Base-by-base conservation (phyloP, 2,888 invertebrate species). In the Xestia xanthographa region DNA sequence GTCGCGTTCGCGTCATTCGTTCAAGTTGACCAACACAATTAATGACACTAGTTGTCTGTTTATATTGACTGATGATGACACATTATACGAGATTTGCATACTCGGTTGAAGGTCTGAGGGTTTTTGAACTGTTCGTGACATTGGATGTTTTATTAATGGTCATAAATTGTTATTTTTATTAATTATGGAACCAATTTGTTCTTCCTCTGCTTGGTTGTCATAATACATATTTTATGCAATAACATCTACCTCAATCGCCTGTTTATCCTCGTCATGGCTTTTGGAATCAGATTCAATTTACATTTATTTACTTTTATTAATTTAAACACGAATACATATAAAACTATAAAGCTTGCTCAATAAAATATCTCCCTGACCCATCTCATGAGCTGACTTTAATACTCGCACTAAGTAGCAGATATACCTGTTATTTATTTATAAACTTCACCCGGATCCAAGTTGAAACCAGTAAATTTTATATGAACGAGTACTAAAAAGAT, bases 81-180 rank as follows among this genome's bases (percentile, higher is more conserved):
- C 75, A 82, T 65, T 73, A 72, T 53, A 43, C 60, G 56, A 62
- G 62, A 85, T 83, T 83, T 69, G 53, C 73, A 85, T 62, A 77
- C 56, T 50, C 62, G 62, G 82, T 83, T 83, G 83, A 85, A 83
- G 83, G 86, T 74, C 86, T 66, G 34, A 84, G 65, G 85, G 82
- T 73, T 83, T 77, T 82, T 83, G 82, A 83, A 83, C 82, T 73
- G 62, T 60, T 74, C 29, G 65, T 77, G 70, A 72, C 71, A 72
- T 74, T 71, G 50, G 26, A 34, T 8, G n/a, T 53, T 56, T 69
- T 50, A 71, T 50, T 48, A 45, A 69, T 38, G 38, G 34, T 11
- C 38, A 43, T 65, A 69, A 79, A 58, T 58, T 68, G 65, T 66
- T 48, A 3, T 81, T 82, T 60, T 48, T 53, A 82, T 69, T 69